Conservation (phyloP, 1,140 invertebrate genomes). For the Mercenaria mercenaria region DNA sequence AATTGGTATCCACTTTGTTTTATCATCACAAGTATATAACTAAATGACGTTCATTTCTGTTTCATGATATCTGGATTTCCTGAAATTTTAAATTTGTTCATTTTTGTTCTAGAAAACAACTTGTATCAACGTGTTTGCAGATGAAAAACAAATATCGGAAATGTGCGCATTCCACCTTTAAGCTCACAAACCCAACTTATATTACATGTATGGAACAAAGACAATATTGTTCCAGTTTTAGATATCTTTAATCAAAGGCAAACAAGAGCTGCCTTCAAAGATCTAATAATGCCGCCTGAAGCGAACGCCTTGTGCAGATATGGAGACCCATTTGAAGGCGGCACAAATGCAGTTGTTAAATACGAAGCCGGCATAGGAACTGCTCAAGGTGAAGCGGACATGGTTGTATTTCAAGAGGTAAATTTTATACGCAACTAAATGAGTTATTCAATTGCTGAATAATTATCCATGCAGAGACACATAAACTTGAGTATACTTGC, state of each 20-base stretch:
- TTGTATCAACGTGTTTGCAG: conserved; percentile 59
- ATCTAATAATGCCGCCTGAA: conserved; percentile 63
- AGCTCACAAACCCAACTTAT: conserved; percentile 26
- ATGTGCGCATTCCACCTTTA: conserved; percentile 68
- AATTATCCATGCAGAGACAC: too few species aligned
- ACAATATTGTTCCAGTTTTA: conserved; percentile 58
- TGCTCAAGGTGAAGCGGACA: background rate
- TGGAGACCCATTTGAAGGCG: conserved; percentile 68
- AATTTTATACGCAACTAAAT: background rate
- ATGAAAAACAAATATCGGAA: conserved; percentile 16
- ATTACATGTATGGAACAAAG: conserved; percentile 67
- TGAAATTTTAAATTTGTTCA: too few species aligned
- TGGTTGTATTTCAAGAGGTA: conserved; percentile 63
- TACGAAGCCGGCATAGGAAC: conserved; percentile 71
- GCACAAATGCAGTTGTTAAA: conserved; percentile 63
- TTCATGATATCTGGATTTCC: too few species aligned
- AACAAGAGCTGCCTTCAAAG: conserved; percentile 58
- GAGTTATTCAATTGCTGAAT: too few species aligned
- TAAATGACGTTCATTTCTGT: too few species aligned
- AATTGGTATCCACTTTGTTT: too few species aligned
- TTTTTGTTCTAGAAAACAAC: conserved; percentile 42
- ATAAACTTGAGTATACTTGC: background rate
- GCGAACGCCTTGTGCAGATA: conserved; percentile 58
- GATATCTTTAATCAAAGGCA: conserved; percentile 53
- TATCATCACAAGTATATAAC: too few species aligned